Evolutionary conservation across 2,888 invertebrate species (phyloP).

Genomic region (Achlya flavicornis): DNA sequence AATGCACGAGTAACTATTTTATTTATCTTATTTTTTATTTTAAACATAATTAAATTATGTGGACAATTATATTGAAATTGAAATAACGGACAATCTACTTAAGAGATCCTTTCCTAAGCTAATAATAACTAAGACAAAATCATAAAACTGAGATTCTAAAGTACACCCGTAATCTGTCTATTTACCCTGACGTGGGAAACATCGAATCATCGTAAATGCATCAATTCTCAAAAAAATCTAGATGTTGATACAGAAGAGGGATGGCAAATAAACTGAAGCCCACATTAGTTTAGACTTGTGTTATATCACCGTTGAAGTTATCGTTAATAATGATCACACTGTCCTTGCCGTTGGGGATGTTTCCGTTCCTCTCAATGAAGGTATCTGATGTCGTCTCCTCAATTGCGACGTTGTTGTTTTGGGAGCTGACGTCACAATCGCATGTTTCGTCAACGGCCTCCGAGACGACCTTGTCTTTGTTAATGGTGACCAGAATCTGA

Average conservation of each 20-base stretch:
- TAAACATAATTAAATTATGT: background rate
- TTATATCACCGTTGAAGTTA: slow-evolving; percentile 46
- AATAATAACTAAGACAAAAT: background rate
- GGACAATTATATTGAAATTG: background rate
- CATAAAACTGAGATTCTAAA: slow-evolving; percentile 1
- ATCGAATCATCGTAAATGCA: background rate
- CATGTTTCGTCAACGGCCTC: slow-evolving; percentile 35
- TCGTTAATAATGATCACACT: slow-evolving; percentile 31
- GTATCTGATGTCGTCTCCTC: slow-evolving; percentile 40
- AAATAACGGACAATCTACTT: background rate
- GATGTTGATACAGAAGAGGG: background rate
- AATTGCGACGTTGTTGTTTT: slow-evolving; percentile 53
- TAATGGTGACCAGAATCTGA: slow-evolving; percentile 49
- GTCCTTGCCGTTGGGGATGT: slow-evolving; percentile 37
- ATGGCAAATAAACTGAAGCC: slow-evolving; percentile 19
- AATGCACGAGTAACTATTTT: background rate
- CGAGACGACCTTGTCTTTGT: slow-evolving; percentile 35
- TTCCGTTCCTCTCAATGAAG: slow-evolving; percentile 63
- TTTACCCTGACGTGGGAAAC: background rate
- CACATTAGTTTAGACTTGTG: slow-evolving; percentile 53
- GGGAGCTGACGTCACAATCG: slow-evolving; percentile 32
- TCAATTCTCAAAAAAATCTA: background rate
- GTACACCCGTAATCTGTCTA: background rate
- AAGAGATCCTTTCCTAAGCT: slow-evolving; percentile 12
- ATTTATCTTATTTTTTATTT: background rate